Evolutionary conservation across 2,888 invertebrate genomes (phyloP), one percentile per base, ranked within the genome.

Genomic region (Xanthorhoe designata): DNA sequence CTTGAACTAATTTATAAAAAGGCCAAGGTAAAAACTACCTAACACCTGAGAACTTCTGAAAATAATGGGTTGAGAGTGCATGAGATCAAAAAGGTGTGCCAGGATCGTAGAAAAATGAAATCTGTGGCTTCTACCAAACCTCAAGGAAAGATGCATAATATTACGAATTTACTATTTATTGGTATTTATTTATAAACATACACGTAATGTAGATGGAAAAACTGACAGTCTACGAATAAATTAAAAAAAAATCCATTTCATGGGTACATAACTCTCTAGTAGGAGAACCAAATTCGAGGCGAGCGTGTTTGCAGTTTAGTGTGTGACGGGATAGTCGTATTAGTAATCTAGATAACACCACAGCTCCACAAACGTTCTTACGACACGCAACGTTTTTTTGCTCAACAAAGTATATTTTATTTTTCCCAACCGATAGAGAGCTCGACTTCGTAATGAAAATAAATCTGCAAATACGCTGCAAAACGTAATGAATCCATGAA

Each of bases 261-360:
- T 38, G 38, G 38, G 38, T 42, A 42, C 38, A 42, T 13, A 42
- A 42, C 38, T 42, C 38, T 42, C 38, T 42, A 42, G 13, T 13
- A 42, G 3, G 13, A 42, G 9, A 42, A 10, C 38, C 38, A 47
- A 47, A 47, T 47, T 47, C 17, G 47, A 5, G 17, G 47, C 17
- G 17, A 17, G 17, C 47, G 47, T 17, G 47, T 47, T 47, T 47
- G 17, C 17, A 52, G 52, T 52, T 52, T 52, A 24, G 47, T 47
- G 15, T 47, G 47, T 47, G 47, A 47, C 47, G 17, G 47, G 47
- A 47, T 47, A 47, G 47, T 47, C 47, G 17, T 47, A 47, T 15
- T n/a, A 47, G 17, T 47, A 47, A 47, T 47, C 47, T 47, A 47
- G 47, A 47, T 47, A 47, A 47, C 47, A 8, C 47, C 47, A 47